phyloP scores from a whole-genome alignment of 2,113 vertebrate species.

The Desmodus rotundus region DNA sequence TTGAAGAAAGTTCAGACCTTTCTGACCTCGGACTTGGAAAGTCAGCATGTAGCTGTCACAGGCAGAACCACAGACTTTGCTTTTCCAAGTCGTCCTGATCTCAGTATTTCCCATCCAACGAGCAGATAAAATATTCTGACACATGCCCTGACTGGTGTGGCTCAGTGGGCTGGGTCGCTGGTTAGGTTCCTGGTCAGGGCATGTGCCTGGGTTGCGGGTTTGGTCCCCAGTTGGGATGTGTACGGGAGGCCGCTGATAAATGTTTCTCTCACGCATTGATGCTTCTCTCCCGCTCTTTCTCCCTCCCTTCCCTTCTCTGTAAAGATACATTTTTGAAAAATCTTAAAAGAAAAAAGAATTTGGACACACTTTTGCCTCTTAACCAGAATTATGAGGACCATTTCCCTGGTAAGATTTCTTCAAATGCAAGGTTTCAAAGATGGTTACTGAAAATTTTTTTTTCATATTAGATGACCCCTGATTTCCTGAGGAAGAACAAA shows the following conservation, averaged over 20 bases:
- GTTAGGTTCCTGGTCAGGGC: too few relatives aligned
- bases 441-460: neutral
- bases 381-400: neutral
- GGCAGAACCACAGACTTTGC: neutral
- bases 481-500: neutral
- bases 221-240: too few relatives aligned
- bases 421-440: neutral
- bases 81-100: neutral
- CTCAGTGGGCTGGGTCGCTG: too few relatives aligned
- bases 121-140: neutral
- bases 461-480: neutral
- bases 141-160: neutral
- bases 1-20: neutral
- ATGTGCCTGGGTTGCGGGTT: too few relatives aligned
- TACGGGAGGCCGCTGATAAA: too few relatives aligned
- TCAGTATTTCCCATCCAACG: neutral
- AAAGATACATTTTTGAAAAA: too few relatives aligned
- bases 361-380: neutral
- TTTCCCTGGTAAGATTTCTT: neutral
- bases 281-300: too few relatives aligned
- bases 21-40: neutral
- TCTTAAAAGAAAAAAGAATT: too few relatives aligned
- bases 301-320: too few relatives aligned
- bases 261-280: too few relatives aligned
- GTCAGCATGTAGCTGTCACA: fast-evolving